Base-by-base conservation (phyloP, 2,888 invertebrate species). In the Drosophila anomelani region DNA sequence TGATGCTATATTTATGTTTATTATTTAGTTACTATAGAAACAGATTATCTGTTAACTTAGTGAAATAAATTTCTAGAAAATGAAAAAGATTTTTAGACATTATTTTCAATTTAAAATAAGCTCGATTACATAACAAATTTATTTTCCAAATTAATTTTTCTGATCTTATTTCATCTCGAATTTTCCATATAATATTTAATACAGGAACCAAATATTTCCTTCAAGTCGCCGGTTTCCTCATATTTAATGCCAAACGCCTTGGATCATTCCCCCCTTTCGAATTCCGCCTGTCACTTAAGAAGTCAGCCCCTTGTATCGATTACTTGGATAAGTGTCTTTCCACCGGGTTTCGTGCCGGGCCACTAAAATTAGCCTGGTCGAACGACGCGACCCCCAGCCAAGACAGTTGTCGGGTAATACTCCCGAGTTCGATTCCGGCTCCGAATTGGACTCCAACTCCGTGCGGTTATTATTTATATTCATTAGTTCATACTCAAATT, bases 331-430 rank as follows among this genome's bases (percentile, higher is more conserved):
- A 51, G 54, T 70, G 56, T 56, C 54, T 73, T 56, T 47, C 53
- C 15, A 46, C 4, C 23, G 43, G 23, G n/a, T 43, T 62, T 72
- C 46, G 76, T 83, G 81, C 61, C 56, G 76, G 83, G 81, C 63
- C 73, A 79, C 83, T 83, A 79, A 84, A 83, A 83, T 85, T 79
- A 83, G 79, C 69, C 44, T 32, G 54, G 44, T 29, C 53, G 69
- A 71, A 41, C 55, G 46, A 57, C 63, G 29, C 55, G 46, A 61
- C 75, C 79, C 74, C 79, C 79, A 77, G 51, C 71, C 58, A 75
- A 69, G 75, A 55, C 34, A 57, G 56, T 58, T 36, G 46, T 73
- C 58, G 54, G 60, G 15, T 57, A 57, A 46, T 67, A 64, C 78
- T 49, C 49, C 38, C 44, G 8, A 66, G 51, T 59, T 69, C 71